phyloP scores from a whole-genome alignment of 2,888 invertebrate genomes.

The Campoplex capitator region DNA sequence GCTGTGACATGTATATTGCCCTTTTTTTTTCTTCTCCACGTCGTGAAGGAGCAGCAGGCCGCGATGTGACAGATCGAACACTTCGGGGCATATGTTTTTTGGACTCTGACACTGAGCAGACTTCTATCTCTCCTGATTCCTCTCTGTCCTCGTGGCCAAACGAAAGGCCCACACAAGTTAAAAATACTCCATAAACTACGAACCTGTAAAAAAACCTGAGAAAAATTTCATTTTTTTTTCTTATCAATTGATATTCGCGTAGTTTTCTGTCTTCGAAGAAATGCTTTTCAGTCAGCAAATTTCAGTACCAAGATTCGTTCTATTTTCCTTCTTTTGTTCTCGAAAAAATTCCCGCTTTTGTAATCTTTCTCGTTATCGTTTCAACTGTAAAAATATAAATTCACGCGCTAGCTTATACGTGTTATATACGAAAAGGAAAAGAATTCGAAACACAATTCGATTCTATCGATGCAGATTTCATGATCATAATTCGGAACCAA shows the following conservation, averaged over 20 bases:
- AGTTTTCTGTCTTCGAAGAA: not conserved
- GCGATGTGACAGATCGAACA: constrained; percentile 64
- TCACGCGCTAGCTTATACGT: no score
- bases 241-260: not conserved
- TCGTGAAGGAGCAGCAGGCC: constrained; percentile 41
- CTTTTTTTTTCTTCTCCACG: constrained; percentile 17
- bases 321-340: not conserved
- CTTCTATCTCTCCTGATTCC: constrained; percentile 39
- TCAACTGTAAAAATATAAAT: no score
- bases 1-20: constrained; percentile 35
- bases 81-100: constrained; percentile 76
- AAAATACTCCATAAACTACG: not conserved
- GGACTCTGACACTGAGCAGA: constrained; percentile 78
- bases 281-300: not conserved
- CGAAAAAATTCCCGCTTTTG: not conserved
- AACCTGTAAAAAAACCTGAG: not conserved
- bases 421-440: not conserved
- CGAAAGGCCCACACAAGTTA: constrained; percentile 54
- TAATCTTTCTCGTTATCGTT: not conserved
- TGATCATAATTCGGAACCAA: not conserved
- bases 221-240: constrained; percentile 4
- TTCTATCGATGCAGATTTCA: not conserved
- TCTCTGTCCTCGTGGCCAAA: constrained; percentile 27
- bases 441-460: not conserved
- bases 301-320: not conserved